A percentile compares a stretch with the other conserved stretches of the same genome.
Evolutionary conservation across 2,888 invertebrate genomes (phyloP).

Genomic region (Miltochrista miniata): DNA sequence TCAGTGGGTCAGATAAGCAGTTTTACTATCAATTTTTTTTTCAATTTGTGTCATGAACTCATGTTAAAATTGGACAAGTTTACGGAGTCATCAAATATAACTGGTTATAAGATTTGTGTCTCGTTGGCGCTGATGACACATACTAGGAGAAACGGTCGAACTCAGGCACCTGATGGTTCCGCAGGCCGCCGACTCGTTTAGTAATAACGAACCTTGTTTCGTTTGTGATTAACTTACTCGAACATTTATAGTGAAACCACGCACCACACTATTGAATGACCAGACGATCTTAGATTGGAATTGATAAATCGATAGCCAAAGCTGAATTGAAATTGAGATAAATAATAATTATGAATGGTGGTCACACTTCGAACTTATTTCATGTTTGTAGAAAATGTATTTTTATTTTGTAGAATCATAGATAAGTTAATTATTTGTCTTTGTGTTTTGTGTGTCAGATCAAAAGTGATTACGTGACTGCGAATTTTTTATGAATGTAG

Average conservation of each 20-base stretch:
- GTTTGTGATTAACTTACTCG: slow-evolving; percentile 9
- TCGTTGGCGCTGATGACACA: slow-evolving; percentile 40
- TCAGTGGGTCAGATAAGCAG: slow-evolving; percentile 20
- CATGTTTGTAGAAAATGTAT: not conserved
- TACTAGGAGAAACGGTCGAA: slow-evolving; percentile 24
- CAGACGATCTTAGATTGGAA: slow-evolving; percentile 1
- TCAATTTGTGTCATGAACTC: slow-evolving; percentile 49
- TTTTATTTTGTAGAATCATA: not conserved
- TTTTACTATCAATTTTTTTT: slow-evolving; percentile 45
- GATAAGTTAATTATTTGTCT: slow-evolving; percentile 1
- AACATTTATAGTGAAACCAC: not conserved
- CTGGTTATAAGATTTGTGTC: slow-evolving; percentile 51
- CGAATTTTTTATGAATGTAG: slow-evolving; percentile 64
- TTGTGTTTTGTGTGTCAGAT: slow-evolving; percentile 15
- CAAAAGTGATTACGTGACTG: slow-evolving; percentile 26
- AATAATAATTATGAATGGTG: not conserved
- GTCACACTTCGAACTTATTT: not conserved
- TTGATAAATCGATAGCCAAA: slow-evolving; percentile 2
- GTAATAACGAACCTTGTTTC: slow-evolving; percentile 10
- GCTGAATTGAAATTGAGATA: slow-evolving; percentile 1
- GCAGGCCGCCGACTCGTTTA: slow-evolving; percentile 8
- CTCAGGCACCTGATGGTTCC: slow-evolving; percentile 5
- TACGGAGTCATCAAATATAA: slow-evolving; percentile 52
- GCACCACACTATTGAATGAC: not conserved
- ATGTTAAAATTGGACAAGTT: slow-evolving; percentile 47